phyloP scores from a whole-genome alignment of 2,888 invertebrate genomes.

The Trichacis sp. region DNA sequence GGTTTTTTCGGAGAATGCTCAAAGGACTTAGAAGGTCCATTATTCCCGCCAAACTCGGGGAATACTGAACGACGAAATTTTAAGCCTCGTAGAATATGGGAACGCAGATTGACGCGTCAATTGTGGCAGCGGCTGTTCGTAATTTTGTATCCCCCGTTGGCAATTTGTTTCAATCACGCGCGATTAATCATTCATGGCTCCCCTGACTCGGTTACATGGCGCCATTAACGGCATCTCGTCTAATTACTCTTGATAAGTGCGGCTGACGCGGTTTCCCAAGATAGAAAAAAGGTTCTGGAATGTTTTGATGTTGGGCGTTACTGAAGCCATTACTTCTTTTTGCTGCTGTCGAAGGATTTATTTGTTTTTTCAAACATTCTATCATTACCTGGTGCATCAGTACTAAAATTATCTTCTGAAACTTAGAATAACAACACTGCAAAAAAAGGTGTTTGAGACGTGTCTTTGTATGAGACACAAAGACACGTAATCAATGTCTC shows the following conservation, averaged over 20 bases:
- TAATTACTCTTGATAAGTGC: constrained; percentile 56
- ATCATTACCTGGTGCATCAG: too few species aligned
- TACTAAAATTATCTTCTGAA: too few species aligned
- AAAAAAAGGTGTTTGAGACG: too few species aligned
- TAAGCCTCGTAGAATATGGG: not conserved
- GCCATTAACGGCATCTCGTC: constrained; percentile 49
- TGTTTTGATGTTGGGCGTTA: too few species aligned
- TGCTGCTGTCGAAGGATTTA: too few species aligned
- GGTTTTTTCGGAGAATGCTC: not conserved
- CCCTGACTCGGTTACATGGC: constrained; percentile 49
- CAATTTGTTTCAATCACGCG: constrained; percentile 22
- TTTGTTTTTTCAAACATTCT: too few species aligned
- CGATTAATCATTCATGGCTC: constrained; percentile 21
- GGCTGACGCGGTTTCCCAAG: constrained; percentile 39
- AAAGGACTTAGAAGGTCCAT: too few species aligned
- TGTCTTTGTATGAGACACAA: too few species aligned
- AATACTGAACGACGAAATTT: not conserved
- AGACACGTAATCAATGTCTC: too few species aligned
- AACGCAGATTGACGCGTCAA: not conserved
- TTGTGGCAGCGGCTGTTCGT: constrained; percentile 1
- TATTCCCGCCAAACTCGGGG: too few species aligned
- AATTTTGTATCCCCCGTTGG: constrained; percentile 3
- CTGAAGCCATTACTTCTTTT: too few species aligned
- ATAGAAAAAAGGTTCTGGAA: not conserved
- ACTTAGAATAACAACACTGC: too few species aligned